Base-by-base conservation (phyloP, 2,888 invertebrate genomes). In the Drosophila vallismaia region DNA sequence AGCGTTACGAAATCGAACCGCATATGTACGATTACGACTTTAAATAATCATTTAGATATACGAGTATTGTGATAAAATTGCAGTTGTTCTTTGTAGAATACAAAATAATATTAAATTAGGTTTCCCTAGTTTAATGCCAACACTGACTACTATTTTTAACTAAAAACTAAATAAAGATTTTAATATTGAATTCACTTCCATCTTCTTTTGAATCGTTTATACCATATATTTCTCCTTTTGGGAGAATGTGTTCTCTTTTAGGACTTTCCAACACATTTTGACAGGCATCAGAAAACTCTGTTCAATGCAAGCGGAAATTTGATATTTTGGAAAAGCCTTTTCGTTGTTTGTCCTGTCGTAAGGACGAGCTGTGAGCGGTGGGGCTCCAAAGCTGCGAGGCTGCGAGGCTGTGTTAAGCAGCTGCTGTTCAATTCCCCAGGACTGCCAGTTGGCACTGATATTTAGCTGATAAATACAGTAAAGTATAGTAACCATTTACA, bases 261-360 rank as follows among this genome's bases (percentile, higher is more conserved):
- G 12, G 38, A 12, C 12, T 19, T 28, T 31, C n/a, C 52, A 10
- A 9, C 19, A n/a, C 7, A 19, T 42, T 29, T 44, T 36, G 44
- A 36, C 57, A 45, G 42, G 53, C 53, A 50, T 42, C 42, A 19
- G 45, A 57, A 57, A 44, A 44, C 54, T 70, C 46, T 46, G 51
- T 57, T 63, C 36, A 54, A 53, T 71, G 55, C 54, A 52, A 55
- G 71, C 71, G 71, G 71, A 66, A 71, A 71, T 71, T 71, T 54
- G 71, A 71, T 71, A 71, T 58, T 71, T 64, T 64, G 29, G 38
- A 69, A 70, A 70, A 60, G 68, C 49, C 49, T 69, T 70, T 46
- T 50, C 40, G 12, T 46, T 54, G 57, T 71, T 64, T 50, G 57
- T 54, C 24, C 29, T 46, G 31, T 19, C 19, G n/a, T 48, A 51